phyloP scores from a whole-genome alignment of 2,888 invertebrate genomes.

The Patella ulyssiponensis region DNA sequence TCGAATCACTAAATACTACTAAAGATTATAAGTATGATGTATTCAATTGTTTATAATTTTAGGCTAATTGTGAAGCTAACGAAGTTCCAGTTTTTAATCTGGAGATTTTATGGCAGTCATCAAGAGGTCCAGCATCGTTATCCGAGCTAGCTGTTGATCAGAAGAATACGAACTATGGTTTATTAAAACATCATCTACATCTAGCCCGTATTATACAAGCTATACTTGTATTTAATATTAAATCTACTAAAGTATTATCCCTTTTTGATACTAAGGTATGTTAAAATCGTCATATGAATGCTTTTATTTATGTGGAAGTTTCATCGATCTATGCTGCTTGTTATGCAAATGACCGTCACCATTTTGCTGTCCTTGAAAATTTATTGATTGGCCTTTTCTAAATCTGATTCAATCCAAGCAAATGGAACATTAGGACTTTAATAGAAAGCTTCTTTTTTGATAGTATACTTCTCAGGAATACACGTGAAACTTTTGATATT shows the following conservation, averaged over 20 bases:
- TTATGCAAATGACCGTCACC: too few relatives aligned
- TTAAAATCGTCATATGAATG: neutral
- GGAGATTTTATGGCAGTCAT: constrained; percentile 70
- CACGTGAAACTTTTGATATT: too few relatives aligned
- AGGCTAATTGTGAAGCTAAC: constrained; percentile 71
- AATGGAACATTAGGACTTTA: too few relatives aligned
- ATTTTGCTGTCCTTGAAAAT: too few relatives aligned
- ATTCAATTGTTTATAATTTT: constrained; percentile 20
- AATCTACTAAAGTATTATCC: constrained; percentile 78
- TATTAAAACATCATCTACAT: constrained; percentile 86
- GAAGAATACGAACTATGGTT: constrained; percentile 81
- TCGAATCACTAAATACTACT: too few relatives aligned
- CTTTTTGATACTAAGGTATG: constrained; percentile 83
- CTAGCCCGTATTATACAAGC: constrained; percentile 84
- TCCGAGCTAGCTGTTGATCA: constrained; percentile 85
- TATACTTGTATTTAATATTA: constrained; percentile 84
- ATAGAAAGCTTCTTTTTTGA: too few relatives aligned
- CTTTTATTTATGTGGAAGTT: too few relatives aligned
- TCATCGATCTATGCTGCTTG: too few relatives aligned
- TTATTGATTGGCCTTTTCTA: too few relatives aligned
- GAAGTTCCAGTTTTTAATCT: constrained; percentile 70
- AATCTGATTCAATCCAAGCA: too few relatives aligned
- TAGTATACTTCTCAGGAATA: too few relatives aligned
- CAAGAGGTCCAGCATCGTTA: constrained; percentile 75
- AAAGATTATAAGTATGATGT: too few relatives aligned